Evolutionary conservation across 2,113 vertebrate genomes (phyloP), one percentile per base, ranked within the genome.

Genomic region (Thryonomys swinderianus): DNA sequence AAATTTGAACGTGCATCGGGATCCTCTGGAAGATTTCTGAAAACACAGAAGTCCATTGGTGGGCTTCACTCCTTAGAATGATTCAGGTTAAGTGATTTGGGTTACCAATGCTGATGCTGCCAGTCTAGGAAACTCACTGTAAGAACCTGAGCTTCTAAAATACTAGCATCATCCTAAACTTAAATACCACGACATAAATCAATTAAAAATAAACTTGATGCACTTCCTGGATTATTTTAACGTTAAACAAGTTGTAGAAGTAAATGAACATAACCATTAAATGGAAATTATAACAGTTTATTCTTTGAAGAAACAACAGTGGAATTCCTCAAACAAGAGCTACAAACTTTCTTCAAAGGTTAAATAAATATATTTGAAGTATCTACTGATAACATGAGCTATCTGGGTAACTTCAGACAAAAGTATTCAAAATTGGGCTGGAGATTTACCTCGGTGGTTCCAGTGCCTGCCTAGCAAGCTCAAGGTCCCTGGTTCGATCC

Each of bases 341-440:
- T 57, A 88, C n/a, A 95, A 71, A 80, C n/a, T 90, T 79, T 86
- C 74, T 84, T 91, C 67, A 73, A 53, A 85, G 10, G 37, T 66
- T 17, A 92, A 81, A 93, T 40, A 82, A 5, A 62, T 83, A 79
- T 30, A 94, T 12, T 90, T 94, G 59, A 79, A 74, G 20, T 21
- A 80, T 90, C 53, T 95, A 94, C 42, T 34, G 55, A 94, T 79
- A 93, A 40, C 40, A 93, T 71, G 66, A 83, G 61, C 69, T 85
- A 90, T 61, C 42, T 93, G 42, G 20, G 12, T 88, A 91, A 69
- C 37, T 76, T 80, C 25, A 82, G 23, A 21, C 37, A 62, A 82
- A 94, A 88, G 80, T 85, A 83, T 83, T 93, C 27, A 42, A 73
- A 85, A 66, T 20, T 94, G n/a, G n/a, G n/a, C n/a, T n/a, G n/a